Conservation (phyloP, 2,113 vertebrate genomes). For the Carlito syrichta region DNA sequence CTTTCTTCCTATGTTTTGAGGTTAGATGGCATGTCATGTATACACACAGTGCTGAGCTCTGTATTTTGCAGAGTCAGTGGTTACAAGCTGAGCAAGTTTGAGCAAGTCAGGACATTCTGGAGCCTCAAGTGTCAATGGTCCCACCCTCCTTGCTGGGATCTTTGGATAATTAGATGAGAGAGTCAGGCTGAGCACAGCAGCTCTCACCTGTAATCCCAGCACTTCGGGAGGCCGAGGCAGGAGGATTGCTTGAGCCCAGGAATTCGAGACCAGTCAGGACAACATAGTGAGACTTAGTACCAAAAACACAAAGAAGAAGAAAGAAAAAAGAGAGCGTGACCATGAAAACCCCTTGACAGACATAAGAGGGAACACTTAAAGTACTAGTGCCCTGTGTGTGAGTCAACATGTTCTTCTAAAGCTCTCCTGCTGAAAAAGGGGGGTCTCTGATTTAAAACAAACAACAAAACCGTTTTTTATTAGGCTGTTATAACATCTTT, state of each 20-base stretch:
- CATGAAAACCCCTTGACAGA: background rate
- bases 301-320: too few relatives aligned
- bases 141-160: background rate
- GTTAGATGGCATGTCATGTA: too few relatives aligned
- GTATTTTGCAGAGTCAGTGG: background rate
- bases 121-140: accelerated
- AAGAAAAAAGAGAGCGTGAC: too few relatives aligned
- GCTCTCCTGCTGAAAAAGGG: background rate
- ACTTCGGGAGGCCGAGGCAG: too few relatives aligned
- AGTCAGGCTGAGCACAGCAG: too few relatives aligned
- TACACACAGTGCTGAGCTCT: background rate
- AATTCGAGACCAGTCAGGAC: too few relatives aligned
- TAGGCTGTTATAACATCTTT: background rate
- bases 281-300: too few relatives aligned
- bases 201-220: too few relatives aligned
- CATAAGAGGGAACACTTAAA: background rate
- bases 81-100: background rate
- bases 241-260: too few relatives aligned
- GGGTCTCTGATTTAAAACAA: background rate
- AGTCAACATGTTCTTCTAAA: background rate
- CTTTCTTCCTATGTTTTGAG: background rate
- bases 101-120: background rate
- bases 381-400: background rate
- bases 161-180: background rate
- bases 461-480: background rate